Base-by-base conservation (phyloP, 2,797 vertebrate genomes). In the Alosa sapidissima region DNA sequence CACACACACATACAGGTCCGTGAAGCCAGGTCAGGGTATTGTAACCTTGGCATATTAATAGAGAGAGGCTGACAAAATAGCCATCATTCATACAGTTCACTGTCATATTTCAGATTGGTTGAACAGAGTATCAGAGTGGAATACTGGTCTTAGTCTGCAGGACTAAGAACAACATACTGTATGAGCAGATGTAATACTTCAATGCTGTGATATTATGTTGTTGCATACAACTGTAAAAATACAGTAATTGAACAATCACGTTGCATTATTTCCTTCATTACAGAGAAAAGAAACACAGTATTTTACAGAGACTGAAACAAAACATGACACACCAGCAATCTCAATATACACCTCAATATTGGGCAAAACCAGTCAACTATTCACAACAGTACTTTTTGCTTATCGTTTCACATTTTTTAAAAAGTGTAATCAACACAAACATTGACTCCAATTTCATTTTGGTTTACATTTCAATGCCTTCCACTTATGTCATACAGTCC, bases 141-240 rank as follows among this genome's bases (percentile, higher is more conserved):
- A 28, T 45, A 75, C 68, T 75, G 33, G 10, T 33, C 68, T 75
- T 45, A 45, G 68, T 75, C 36, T 72, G 62, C 28, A 36, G 68
- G 68, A 68, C 62, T 68, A 33, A 68, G 62, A 45, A 19, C 14
- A 75, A 75, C 13, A 75, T 75, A 21, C 33, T 72, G 33, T 75
- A 75, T 45, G 33, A 45, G 68, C 41, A 75, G 68, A 75, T 75
- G 68, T 93, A 89, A 89, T 93, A 89, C 86, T 86, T 89, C 87
- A 90, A 93, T 91, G 89, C 91, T 92, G 87, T 90, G 83, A 87
- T 91, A 90, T 90, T 92, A 91, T 91, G 94, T 87, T 91, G 92
- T 93, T 96, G 95, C 94, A 96, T 96, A 96, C 94, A 92, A 95
- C 94, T 96, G 95, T 95, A 96, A 95, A 96, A 93, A 94, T 95